Evolutionary conservation across 1,140 invertebrate species (phyloP), one percentile per base, ranked within the genome.

Genomic region (Drosophila ficusphila): DNA sequence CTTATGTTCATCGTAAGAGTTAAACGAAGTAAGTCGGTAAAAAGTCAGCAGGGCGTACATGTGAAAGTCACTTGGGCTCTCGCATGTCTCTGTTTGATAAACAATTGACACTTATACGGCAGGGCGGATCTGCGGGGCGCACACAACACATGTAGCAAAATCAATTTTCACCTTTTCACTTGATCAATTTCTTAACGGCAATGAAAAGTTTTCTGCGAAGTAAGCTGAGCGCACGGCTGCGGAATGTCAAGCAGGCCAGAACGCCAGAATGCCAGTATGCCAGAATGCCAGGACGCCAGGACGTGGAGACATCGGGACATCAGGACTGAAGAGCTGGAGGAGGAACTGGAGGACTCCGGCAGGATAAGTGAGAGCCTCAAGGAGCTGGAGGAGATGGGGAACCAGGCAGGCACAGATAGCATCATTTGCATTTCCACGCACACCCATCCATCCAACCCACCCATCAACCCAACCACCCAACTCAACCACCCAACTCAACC

Each of bases 121-220:
- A 39, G 41, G 51, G 23, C 16, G 29, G 27, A 12, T 12, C 11
- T 7, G 29, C n/a, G 33, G 16, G 44, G n/a, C 39, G 42, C 16
- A 62, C 27, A 33, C 60, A 46, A 75, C 70, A 85, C 81, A 85
- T 86, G 81, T 86, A 76, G 82, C 81, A 88, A 86, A 86, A 86
- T 86, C 81, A 86, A 86, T 86, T 86, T 86, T 86, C 81, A 86
- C 82, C 81, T 86, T 86, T 86, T 88, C 81, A 88, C 82, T 86
- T 86, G 81, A 86, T 86, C 81, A 86, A 86, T 86, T 86, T 88
- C 81, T 86, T 88, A 88, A 86, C 81, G 72, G 76, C 81, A 85
- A 85, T 86, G 81, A 86, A 86, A 85, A 86, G 72, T 86, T 86
- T 73, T 76, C 60, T 85, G 70, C 60, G 53, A 64, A 74, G 46